These are phyloP conservation scores for Spea hammondii DNA, from an alignment of 2,797 vertebrate species.

Conservation along the genomic window DNA sequence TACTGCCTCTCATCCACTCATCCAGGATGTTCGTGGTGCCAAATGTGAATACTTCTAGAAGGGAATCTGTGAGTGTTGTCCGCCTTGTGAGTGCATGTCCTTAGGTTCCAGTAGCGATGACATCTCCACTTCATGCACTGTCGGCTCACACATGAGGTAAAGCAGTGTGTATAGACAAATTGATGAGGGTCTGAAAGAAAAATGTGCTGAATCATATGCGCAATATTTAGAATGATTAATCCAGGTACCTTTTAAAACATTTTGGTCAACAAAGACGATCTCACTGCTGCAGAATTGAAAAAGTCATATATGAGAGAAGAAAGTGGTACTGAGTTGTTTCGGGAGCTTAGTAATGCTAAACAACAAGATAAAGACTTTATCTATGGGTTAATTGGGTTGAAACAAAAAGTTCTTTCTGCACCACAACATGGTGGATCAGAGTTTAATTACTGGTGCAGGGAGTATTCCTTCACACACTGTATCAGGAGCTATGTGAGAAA, in stretches of 20 bases:
- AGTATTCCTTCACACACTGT: conserved; percentile 48
- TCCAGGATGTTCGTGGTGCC: too few species aligned
- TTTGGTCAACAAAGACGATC: neutral
- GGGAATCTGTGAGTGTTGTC: too few species aligned
- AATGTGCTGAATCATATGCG: neutral
- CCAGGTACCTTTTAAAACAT: neutral
- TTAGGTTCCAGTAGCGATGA: too few species aligned
- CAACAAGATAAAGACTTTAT: conserved; percentile 29
- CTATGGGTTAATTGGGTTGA: conserved; percentile 41
- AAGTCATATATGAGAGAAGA: neutral
- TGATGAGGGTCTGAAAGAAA: neutral
- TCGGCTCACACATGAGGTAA: too few species aligned
- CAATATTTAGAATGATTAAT: neutral
- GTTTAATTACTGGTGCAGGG: conserved; percentile 54
- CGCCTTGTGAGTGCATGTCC: too few species aligned
- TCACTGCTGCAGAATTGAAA: conserved; percentile 3
- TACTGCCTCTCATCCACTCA: too few species aligned
- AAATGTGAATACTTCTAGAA: too few species aligned
- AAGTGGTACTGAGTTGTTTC: conserved; percentile 14
- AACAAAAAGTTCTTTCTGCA: conserved; percentile 47
- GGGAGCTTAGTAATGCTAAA: conserved; percentile 12
- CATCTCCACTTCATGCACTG: too few species aligned
- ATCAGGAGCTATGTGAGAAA: conserved; percentile 51
- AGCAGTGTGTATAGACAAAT: conserved; percentile 8
- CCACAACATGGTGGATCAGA: conserved; percentile 45